Evolutionary conservation across 2,888 invertebrate genomes (phyloP), one percentile per base, ranked within the genome.

Genomic region (Caenorhabditis drosophilae): DNA sequence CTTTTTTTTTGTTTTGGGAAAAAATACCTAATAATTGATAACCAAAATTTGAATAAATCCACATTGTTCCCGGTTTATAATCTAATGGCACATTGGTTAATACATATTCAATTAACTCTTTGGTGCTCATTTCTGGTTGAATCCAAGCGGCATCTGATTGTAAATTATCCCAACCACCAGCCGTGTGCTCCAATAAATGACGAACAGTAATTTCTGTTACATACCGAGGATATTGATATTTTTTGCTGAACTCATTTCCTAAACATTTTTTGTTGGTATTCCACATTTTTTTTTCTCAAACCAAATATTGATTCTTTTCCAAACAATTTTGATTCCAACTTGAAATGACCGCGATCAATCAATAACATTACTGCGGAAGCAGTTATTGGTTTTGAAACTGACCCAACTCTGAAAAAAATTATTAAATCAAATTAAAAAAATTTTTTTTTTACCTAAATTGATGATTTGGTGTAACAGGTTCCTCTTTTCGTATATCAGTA

Each of bases 41-140:
- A 9, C 82, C 82, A 44, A 82, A 82, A 51, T 82, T 82, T 0
- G 82, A 82, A 52, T 82, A 82, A 45, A 82, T 78, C 81, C 81
- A 81, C 47, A 70, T 76, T 9, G 70, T 73, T 18, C 79, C 79
- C 9, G 78, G 78, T 31, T 58, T 55, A 38, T 67, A 74, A 3
- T 70, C 73, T 36, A 78, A 55, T 15, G 75, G 78, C 12, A 75
- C 69, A 56, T 70, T 73, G 44, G 75, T 70, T 1, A 75, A 38
- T 11, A 73, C 73, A 45, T 69, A 62, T 45, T 69, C 63, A 7
- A 81, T 75, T 20, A 81, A 55, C 22, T 76, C 70, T 26, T 70
- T 63, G 2, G 77, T 76, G 15, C 51, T 59, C 54, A 76, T 62
- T 27, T 77, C 67, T 9, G 81, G 81, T 58, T 79, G 76, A n/a